A percentile compares a stretch with the other conserved stretches of the same genome.
These are phyloP conservation scores for Empis livida DNA, from an alignment of 2,888 invertebrate genomes.

Conservation along the genomic window DNA sequence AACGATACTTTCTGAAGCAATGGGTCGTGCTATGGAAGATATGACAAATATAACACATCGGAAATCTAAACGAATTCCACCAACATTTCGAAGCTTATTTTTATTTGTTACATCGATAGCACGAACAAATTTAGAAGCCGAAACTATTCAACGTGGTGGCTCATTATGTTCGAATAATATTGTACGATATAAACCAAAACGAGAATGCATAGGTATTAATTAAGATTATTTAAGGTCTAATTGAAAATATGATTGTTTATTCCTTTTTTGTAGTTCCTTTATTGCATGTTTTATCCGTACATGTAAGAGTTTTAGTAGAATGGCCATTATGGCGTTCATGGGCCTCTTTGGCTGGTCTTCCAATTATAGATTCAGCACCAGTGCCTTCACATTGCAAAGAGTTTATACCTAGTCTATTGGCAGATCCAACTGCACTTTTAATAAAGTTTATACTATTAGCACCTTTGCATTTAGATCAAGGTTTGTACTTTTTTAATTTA, in stretches of 20 bases:
- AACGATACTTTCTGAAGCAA: conserved; percentile 69
- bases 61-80: conserved; percentile 55
- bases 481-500: conserved; percentile 39
- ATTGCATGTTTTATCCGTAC: conserved; percentile 75
- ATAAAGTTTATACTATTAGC: conserved; percentile 76
- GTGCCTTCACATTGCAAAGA: conserved; percentile 33
- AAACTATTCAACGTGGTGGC: conserved; percentile 81
- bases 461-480: conserved; percentile 73
- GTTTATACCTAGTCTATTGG: conserved; percentile 67
- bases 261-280: conserved; percentile 62
- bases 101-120: conserved; percentile 82
- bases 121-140: conserved; percentile 85
- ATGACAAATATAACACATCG: conserved; percentile 79
- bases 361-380: conserved; percentile 24
- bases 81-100: conserved; percentile 62
- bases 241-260: background rate
- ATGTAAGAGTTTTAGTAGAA: conserved; percentile 57
- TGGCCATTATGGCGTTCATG: conserved; percentile 45
- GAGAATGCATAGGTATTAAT: conserved; percentile 59
- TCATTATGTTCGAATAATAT: conserved; percentile 46
- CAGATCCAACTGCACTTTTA: conserved; percentile 75
- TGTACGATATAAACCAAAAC: conserved; percentile 57
- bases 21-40: conserved; percentile 88
- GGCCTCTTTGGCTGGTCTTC: conserved; percentile 34
- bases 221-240: background rate